Percentiles rank a stretch among this genome's conserved stretches.
phyloP scores from a whole-genome alignment of 2,797 vertebrate species.

The Artibeus lituratus region DNA sequence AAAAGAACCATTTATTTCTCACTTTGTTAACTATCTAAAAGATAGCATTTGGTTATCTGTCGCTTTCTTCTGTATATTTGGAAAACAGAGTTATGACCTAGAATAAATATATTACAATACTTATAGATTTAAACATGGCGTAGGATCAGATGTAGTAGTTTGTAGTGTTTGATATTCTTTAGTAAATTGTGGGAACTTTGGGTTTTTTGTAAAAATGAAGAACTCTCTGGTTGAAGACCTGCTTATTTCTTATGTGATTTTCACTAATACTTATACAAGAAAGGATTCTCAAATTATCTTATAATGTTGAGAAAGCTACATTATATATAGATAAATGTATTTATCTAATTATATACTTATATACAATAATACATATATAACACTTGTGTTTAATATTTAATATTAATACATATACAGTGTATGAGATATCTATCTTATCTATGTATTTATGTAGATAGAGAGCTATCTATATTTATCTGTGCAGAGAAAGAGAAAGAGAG shows the following conservation, averaged over 20 bases:
- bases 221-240: background rate
- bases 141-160: background rate
- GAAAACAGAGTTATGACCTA: background rate
- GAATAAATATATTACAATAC: background rate
- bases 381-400: too few species aligned
- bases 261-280: background rate
- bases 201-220: background rate
- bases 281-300: background rate
- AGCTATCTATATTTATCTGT: background rate
- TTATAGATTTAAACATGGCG: background rate
- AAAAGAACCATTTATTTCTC: background rate
- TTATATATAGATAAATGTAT: background rate
- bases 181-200: background rate
- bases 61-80: background rate
- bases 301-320: background rate
- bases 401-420: background rate
- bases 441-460: too few species aligned
- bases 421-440: background rate
- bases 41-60: background rate
- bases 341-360: background rate
- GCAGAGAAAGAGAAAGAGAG: background rate
- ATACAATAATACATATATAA: too few species aligned
- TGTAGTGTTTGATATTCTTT: background rate
- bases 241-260: background rate
- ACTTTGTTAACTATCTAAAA: background rate